These are phyloP conservation scores for Distichodus sexfasciatus DNA, from an alignment of 2,797 vertebrate species.

Conservation along the genomic window DNA sequence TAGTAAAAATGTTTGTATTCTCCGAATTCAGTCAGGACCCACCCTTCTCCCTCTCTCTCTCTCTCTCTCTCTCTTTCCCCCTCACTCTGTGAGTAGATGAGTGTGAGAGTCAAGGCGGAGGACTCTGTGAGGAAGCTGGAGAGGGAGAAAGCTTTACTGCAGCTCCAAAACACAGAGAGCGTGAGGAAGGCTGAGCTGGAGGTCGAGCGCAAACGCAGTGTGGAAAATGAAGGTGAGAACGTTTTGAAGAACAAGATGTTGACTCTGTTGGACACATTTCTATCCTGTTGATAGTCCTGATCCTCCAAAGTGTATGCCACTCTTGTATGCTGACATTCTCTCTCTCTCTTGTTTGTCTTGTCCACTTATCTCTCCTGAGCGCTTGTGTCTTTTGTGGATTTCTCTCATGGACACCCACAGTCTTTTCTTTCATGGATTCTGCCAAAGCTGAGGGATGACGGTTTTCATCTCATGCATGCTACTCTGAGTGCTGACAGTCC, in stretches of 20 bases:
- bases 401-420: no score
- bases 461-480: no score
- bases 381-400: no score
- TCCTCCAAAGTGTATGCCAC: no score
- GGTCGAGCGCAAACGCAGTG: constrained; percentile 85
- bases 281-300: no score
- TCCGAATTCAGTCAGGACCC: not conserved
- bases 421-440: no score
- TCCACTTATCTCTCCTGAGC: no score
- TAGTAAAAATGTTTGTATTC: not conserved
- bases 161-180: constrained; percentile 88
- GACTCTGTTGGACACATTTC: not conserved
- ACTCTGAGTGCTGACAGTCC: no score
- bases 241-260: not conserved
- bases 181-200: constrained; percentile 90
- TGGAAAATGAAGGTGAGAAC: constrained; percentile 88
- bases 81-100: constrained; percentile 74
- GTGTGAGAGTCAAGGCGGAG: constrained; percentile 84
- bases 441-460: no score
- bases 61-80: not conserved
- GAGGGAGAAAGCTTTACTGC: constrained; percentile 89
- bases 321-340: no score
- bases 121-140: constrained; percentile 87
- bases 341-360: no score
- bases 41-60: not conserved